These are phyloP conservation scores for Sardina pilchardus DNA, from an alignment of 2,113 vertebrate species.

Conservation along the genomic window DNA sequence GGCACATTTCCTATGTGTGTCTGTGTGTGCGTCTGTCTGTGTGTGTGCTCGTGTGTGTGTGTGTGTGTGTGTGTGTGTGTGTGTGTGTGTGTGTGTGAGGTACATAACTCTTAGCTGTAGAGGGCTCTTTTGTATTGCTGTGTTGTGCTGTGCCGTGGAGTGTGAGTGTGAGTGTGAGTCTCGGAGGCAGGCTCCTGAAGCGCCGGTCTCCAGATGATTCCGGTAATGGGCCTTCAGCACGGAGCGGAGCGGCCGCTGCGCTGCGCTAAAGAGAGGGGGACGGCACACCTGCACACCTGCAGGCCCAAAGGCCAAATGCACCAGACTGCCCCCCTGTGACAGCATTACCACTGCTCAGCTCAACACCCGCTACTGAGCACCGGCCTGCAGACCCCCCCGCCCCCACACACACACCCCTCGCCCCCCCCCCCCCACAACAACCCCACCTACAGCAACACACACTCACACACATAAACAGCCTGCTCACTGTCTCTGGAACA, in stretches of 20 bases:
- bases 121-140: constrained; percentile 9
- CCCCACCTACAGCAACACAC: constrained; percentile 20
- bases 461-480: neutral
- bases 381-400: constrained; percentile 15
- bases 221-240: constrained; percentile 2
- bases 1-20: constrained; percentile 51
- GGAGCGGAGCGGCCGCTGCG: neutral
- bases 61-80: constrained; percentile 34
- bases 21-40: neutral
- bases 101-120: constrained; percentile 7
- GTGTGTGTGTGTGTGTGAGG: constrained; percentile 29
- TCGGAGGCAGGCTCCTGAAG: neutral
- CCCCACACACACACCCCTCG: neutral
- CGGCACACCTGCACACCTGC: constrained; percentile 72
- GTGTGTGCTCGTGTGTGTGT: constrained; percentile 21
- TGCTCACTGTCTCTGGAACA: neutral
- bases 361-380: constrained; percentile 46
- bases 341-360: constrained; percentile 53
- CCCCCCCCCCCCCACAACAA: neutral
- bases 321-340: constrained; percentile 64
- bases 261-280: constrained; percentile 30
- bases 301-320: constrained; percentile 65
- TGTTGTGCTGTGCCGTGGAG: neutral
- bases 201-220: neutral
- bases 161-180: neutral